Evolutionary conservation across 2,113 vertebrate genomes (phyloP), one percentile per base, ranked within the genome.

Genomic region (Rhineura floridana): DNA sequence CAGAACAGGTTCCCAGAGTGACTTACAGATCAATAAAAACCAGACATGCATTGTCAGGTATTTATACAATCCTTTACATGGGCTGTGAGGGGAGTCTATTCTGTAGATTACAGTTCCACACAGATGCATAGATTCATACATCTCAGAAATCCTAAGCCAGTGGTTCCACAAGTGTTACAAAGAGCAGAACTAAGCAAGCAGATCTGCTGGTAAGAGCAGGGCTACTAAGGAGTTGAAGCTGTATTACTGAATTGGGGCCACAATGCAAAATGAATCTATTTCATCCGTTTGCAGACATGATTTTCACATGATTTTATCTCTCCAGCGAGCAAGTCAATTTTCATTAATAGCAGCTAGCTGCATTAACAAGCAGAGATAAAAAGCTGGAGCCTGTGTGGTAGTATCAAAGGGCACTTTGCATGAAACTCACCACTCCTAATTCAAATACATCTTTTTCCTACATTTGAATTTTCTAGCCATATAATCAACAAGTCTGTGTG

Each of bases 321-420:
- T 78, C 87, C 72, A 84, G 62, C 1, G 19, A 84, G 62, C n/a
- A 15, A 84, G 73, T 28, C n/a, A 65, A 55, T 59, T 83, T 84
- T 88, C 87, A 84, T 88, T 88, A 88, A 46, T 42, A 78, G 48
- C 81, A 69, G 59, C 63, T 70, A 88, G 81, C 59, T 70, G 62
- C 87, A 48, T 78, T 86, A 86, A n/a, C 72, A 76, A 23, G 21
- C 72, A 78, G 59, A 84, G 87, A 77, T 88, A 65, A 78, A 84
- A 88, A 44, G 72, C 46, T 19, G 63, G 48, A n/a, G 55, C 19
- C 73, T 10, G 19, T n/a, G 28, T 33, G 28, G 73, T 62, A 55
- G 25, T 46, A 78, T 78, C 81, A 84, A 88, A 84, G 81, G 62
- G 81, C 46, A 46, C 73, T 84, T 79, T 55, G 81, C 48, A 78